phyloP scores from a whole-genome alignment of 2,888 invertebrate species.

The Helleia helle region DNA sequence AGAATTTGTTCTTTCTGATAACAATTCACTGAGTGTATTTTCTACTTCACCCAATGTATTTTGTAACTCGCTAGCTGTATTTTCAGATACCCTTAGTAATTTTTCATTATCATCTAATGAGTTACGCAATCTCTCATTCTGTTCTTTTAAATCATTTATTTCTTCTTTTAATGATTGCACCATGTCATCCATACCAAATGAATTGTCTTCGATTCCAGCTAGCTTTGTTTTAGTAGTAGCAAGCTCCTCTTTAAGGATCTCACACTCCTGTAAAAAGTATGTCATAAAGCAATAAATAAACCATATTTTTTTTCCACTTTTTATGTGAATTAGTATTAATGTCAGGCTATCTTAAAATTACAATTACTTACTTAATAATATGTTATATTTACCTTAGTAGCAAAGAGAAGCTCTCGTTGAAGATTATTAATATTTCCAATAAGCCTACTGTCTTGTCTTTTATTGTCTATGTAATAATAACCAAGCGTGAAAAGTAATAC shows the following conservation, averaged over 20 bases:
- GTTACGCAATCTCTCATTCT: conserved; percentile 77
- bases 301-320: too few relatives aligned
- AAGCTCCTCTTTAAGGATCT: conserved; percentile 77
- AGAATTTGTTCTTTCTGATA: conserved; percentile 53
- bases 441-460: conserved; percentile 79
- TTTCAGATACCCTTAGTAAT: conserved; percentile 78
- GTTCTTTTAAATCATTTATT: conserved; percentile 68
- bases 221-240: conserved; percentile 72
- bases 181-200: conserved; percentile 82
- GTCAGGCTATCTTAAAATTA: too few relatives aligned
- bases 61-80: conserved; percentile 86
- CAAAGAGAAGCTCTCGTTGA: conserved; percentile 62
- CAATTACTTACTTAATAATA: too few relatives aligned
- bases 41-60: conserved; percentile 82
- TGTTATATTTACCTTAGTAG: conserved; percentile 54
- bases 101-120: conserved; percentile 78
- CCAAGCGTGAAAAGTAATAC: conserved; percentile 82
- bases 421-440: conserved; percentile 76
- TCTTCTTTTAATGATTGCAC: conserved; percentile 78
- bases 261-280: conserved; percentile 74
- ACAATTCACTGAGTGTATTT: conserved; percentile 78
- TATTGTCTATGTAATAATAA: conserved; percentile 85
- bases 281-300: too few relatives aligned
- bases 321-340: too few relatives aligned
- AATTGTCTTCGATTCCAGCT: conserved; percentile 79